These are phyloP conservation scores for Daphoenositta chrysoptera DNA, from an alignment of 2,113 vertebrate genomes.

Conservation along the genomic window DNA sequence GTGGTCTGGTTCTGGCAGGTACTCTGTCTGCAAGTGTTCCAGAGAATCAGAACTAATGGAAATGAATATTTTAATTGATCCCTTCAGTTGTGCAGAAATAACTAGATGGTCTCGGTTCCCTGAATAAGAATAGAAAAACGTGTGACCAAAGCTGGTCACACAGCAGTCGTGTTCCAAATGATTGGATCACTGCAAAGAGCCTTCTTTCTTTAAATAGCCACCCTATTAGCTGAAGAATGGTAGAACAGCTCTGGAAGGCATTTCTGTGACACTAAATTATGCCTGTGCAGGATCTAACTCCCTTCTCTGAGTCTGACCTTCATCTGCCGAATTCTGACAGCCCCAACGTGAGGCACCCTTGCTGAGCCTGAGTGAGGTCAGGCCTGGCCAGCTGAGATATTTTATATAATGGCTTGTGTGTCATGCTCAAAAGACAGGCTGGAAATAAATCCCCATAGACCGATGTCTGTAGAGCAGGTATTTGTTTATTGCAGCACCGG, in stretches of 20 bases:
- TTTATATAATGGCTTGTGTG: not conserved
- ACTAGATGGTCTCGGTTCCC: not conserved
- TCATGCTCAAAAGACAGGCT: too few relatives aligned
- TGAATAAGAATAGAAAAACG: slow-evolving; percentile 21
- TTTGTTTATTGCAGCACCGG: too few relatives aligned
- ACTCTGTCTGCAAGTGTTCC: not conserved
- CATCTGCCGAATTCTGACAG: not conserved
- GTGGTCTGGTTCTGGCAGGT: not conserved
- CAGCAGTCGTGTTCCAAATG: not conserved
- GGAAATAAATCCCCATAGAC: too few relatives aligned
- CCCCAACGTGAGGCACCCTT: not conserved
- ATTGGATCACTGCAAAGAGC: not conserved
- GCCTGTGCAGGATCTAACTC: not conserved
- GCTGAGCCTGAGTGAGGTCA: not conserved
- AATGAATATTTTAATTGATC: slow-evolving; percentile 23
- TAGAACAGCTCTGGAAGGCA: slow-evolving; percentile 9
- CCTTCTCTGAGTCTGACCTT: not conserved
- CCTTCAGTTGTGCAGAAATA: slow-evolving; percentile 3
- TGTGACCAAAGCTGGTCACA: not conserved
- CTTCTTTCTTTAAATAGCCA: slow-evolving; percentile 43
- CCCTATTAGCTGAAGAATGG: slow-evolving; percentile 21
- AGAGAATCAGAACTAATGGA: not conserved
- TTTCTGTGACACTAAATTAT: slow-evolving; percentile 17
- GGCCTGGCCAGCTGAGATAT: not conserved
- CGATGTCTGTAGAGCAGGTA: too few relatives aligned